A percentile compares a stretch with the other conserved stretches of the same genome.
Evolutionary conservation across 2,888 invertebrate species (phyloP).

Genomic region (Hypomecis punctinalis): DNA sequence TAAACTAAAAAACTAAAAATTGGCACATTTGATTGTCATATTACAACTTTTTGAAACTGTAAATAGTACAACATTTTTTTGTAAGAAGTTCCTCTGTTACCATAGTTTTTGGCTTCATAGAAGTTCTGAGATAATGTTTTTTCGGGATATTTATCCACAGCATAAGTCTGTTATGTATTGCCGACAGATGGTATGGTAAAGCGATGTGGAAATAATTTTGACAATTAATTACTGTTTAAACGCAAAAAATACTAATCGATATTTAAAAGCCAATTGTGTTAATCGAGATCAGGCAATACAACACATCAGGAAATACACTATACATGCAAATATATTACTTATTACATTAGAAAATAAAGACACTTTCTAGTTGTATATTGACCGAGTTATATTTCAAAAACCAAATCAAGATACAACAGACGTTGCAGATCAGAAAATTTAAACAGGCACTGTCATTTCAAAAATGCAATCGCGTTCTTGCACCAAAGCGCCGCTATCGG

Average conservation of each 20-base stretch:
- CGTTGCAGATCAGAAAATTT: constrained; percentile 14
- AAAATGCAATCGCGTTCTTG: constrained; percentile 17
- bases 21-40: too few relatives aligned
- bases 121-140: constrained; percentile 14
- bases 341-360: constrained; percentile 30
- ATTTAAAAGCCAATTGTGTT: constrained; percentile 70
- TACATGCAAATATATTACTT: constrained; percentile 43
- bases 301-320: constrained; percentile 50
- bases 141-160: constrained; percentile 47
- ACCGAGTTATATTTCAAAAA: constrained; percentile 41
- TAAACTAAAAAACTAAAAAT: too few relatives aligned
- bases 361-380: constrained; percentile 30
- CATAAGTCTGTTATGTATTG: constrained; percentile 73
- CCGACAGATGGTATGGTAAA: constrained; percentile 71
- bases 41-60: too few relatives aligned
- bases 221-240: constrained; percentile 50
- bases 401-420: constrained; percentile 26
- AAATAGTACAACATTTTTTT: too few relatives aligned
- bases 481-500: constrained; percentile 20
- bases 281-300: constrained; percentile 73
- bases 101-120: constrained; percentile 15
- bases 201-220: constrained; percentile 70
- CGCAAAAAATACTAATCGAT: constrained; percentile 38
- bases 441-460: constrained; percentile 15
- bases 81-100: too few relatives aligned